Conservation (phyloP, 2,113 vertebrate genomes). For the Python bivittatus region DNA sequence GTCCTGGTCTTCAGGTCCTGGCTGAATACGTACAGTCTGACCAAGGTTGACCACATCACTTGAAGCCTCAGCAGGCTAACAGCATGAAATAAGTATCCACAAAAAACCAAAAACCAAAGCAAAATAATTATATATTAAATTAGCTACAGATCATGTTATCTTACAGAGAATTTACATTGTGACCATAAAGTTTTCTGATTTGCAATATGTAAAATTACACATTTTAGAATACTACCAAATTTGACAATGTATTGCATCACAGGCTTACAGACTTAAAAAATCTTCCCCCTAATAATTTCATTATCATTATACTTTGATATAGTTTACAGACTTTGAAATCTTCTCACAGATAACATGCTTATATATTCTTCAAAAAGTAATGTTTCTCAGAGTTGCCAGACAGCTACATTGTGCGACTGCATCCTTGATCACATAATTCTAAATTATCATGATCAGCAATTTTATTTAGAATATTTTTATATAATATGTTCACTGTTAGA, state of each 20-base stretch:
- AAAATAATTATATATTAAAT: not conserved
- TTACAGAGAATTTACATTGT: not conserved
- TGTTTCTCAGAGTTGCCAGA: not conserved
- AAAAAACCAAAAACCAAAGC: not conserved
- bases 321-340: not conserved
- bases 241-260: not conserved
- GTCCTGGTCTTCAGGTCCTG: conserved; percentile 71
- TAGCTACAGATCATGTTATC: not conserved
- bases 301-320: not conserved
- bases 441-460: not conserved
- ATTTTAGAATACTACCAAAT: not conserved
- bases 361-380: not conserved
- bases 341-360: not conserved
- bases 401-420: not conserved
- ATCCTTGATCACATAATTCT: not conserved
- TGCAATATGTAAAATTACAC: not conserved
- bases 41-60: conserved; percentile 83
- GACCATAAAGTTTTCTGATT: not conserved
- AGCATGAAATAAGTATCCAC: conserved; percentile 22
- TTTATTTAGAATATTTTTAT: not conserved
- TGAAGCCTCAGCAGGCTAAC: conserved; percentile 80
- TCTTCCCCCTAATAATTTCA: not conserved
- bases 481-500: not conserved
- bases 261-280: not conserved
- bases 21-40: conserved; percentile 81